A percentile compares a stretch with the other conserved stretches of the same genome.
phyloP scores from a whole-genome alignment of 2,888 invertebrate genomes.

The Dascillus cervinus region DNA sequence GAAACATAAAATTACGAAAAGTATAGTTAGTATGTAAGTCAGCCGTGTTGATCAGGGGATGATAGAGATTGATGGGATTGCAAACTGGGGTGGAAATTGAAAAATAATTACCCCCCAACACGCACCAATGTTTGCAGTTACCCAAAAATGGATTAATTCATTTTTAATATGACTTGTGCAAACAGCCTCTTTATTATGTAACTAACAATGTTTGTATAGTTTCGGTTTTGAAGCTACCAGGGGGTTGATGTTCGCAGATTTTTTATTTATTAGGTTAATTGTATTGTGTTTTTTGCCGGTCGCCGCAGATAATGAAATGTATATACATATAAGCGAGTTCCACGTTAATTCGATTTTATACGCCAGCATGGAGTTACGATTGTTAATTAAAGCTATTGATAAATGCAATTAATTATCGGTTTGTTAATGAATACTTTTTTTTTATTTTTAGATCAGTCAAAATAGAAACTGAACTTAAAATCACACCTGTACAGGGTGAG shows the following conservation, averaged over 20 bases:
- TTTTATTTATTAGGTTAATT: constrained; percentile 13
- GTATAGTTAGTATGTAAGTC: too few species aligned
- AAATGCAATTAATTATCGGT: too few species aligned
- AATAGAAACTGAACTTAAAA: too few species aligned
- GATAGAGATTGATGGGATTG: constrained; percentile 40
- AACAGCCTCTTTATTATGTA: constrained; percentile 37
- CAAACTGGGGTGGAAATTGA: constrained; percentile 39
- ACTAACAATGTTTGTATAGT: constrained; percentile 33
- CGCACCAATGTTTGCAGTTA: constrained; percentile 35
- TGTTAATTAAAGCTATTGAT: too few species aligned
- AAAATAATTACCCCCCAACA: constrained; percentile 42
- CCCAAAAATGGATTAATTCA: constrained; percentile 44
- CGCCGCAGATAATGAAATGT: too few species aligned
- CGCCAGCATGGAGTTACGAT: too few species aligned
- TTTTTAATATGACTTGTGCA: constrained; percentile 42
- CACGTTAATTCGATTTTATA: too few species aligned
- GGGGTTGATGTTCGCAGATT: constrained; percentile 16
- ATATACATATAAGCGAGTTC: too few species aligned
- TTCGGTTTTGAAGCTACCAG: constrained; percentile 28
- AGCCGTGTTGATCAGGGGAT: constrained; percentile 36
- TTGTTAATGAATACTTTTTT: too few species aligned
- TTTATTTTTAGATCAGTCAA: too few species aligned
- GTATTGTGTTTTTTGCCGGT: constrained; percentile 4
- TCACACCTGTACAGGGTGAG: too few species aligned
- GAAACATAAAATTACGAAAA: too few species aligned